These are phyloP conservation scores for Agrotis segetum DNA, from an alignment of 2,888 invertebrate genomes.

Conservation along the genomic window DNA sequence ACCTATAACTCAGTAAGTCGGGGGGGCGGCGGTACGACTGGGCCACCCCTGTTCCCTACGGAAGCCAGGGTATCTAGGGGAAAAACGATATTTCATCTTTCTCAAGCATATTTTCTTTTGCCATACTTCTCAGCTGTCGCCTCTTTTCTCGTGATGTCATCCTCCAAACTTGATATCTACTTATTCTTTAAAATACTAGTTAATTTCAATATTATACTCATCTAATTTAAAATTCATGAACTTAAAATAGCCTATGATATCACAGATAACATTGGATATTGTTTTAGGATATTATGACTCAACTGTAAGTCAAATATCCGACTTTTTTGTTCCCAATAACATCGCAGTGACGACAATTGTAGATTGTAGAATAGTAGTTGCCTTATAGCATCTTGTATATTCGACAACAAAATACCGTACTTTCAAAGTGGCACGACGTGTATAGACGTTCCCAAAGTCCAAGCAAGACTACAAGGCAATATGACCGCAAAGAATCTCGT, in stretches of 20 bases:
- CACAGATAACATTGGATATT: neutral
- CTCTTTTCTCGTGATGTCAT: no score
- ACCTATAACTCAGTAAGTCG: no score
- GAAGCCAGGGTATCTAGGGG: no score
- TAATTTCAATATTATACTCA: neutral
- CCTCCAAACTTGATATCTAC: no score
- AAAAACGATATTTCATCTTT: no score
- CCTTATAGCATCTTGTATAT: constrained; percentile 4
- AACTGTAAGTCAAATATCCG: neutral
- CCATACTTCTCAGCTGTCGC: no score
- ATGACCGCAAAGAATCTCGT: constrained; percentile 38
- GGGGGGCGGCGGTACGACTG: no score
- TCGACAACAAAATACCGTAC: constrained; percentile 1
- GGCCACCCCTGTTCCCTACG: no score
- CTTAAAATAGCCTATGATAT: neutral
- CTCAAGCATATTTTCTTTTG: no score
- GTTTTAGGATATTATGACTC: neutral
- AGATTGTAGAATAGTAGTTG: neutral
- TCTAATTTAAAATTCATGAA: constrained; percentile 12
- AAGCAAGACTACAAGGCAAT: constrained; percentile 26
- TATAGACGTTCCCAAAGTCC: constrained; percentile 14
- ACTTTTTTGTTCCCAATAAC: neutral
- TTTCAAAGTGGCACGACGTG: constrained; percentile 15
- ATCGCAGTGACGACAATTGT: neutral
- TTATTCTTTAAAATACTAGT: no score